Base-by-base conservation (phyloP, 2,797 vertebrate genomes). In the Myioborus miniatus region DNA sequence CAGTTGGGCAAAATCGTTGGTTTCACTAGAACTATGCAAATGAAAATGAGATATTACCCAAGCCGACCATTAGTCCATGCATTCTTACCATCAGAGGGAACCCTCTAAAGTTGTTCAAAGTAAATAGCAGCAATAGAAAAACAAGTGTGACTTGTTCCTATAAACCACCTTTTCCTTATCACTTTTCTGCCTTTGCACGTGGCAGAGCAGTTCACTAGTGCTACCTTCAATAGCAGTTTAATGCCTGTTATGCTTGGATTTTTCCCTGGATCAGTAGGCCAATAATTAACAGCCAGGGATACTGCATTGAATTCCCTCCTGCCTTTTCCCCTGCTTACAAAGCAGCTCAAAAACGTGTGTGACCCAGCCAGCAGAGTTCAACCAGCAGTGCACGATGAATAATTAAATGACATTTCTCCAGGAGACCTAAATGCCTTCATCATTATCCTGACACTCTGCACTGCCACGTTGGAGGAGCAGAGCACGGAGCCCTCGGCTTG, bases 401-500 rank as follows among this genome's bases (percentile, higher is more conserved):
- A 94, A 94, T 87, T 85, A 67, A 96, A 59, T 49, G 30, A 23
- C 59, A 46, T 89, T 87, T 76, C 47, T 83, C 36, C 62, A 8
- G n/a, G 56, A 93, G 44, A 76, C 79, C 36, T 43, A 39, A 81
- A 68, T 20, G 56, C 43, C 47, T 90, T 67, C 77, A 76, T 72
- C 52, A 22, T 74, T 85, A 32, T 44, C 44, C 67, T 24, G 34
- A 16, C 2, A 41, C 15, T 18, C 21, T 16, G 21, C 2, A 16
- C 6, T 27, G 64, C 72, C 62, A 52, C 17, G 43, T 2, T 0
- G 29, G 77, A 65, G 2, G 2, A 18, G 68, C 64, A 43, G 53
- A 56, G 64, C 55, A 27, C 0, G 5, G 39, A 15, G 15, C 64
- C 0, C 0, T 21, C 0, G 0, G 2, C 56, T 68, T 20, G 37